Conservation (phyloP, 2,797 vertebrate species). For the Carapus acus region DNA sequence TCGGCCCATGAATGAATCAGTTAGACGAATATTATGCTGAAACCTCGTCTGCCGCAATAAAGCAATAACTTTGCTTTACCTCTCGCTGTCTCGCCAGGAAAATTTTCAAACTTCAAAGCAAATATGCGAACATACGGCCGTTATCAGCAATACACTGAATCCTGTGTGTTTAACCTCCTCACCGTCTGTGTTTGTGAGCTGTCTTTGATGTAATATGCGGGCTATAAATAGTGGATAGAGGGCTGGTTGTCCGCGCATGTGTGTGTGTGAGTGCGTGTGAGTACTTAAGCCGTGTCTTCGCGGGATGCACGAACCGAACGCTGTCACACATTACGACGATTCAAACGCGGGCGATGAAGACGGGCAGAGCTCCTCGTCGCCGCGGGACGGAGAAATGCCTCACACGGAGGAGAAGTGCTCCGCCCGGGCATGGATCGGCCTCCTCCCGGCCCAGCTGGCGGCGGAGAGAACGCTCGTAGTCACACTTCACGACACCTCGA, state of each 20-base stretch:
- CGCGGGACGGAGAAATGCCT: constrained; percentile 45
- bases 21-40: constrained; percentile 28
- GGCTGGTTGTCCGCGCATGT: constrained; percentile 2
- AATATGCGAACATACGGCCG: constrained; percentile 17
- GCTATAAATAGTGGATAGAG: constrained; percentile 28
- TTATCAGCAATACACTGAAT: constrained; percentile 35
- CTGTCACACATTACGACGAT: no score
- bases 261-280: no score
- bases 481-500: not conserved
- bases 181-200: constrained; percentile 26
- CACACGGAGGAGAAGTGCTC: constrained; percentile 30
- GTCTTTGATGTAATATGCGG: constrained; percentile 46
- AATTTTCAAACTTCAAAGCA: constrained; percentile 43
- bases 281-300: constrained; percentile 13
- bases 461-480: constrained; percentile 4
- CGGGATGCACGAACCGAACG: constrained; percentile 12
- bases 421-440: constrained; percentile 25
- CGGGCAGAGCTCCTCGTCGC: constrained; percentile 15
- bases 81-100: constrained; percentile 14
- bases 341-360: constrained; percentile 1
- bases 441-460: constrained; percentile 16
- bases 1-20: constrained; percentile 27
- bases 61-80: constrained; percentile 10
- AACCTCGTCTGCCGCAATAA: constrained; percentile 9
- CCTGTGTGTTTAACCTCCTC: constrained; percentile 40